Evolutionary conservation across 2,113 vertebrate species (phyloP).

Genomic region (Indicator maculatus): DNA sequence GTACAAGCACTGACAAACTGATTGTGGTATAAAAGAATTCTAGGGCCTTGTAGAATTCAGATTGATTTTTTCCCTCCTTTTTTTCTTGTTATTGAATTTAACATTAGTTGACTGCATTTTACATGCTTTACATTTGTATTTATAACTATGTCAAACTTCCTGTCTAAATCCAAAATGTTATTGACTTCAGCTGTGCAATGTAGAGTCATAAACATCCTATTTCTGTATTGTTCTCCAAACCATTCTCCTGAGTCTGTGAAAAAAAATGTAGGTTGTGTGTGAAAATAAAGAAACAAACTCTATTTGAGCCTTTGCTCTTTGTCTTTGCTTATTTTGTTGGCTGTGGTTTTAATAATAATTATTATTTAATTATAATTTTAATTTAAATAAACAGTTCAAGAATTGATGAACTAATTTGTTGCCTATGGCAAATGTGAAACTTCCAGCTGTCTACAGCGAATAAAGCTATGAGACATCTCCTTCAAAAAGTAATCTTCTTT

Average conservation of each 20-base stretch:
- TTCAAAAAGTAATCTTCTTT: background rate
- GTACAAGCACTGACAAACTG: background rate
- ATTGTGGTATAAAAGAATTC: background rate
- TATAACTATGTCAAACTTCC: background rate
- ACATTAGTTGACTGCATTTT: background rate
- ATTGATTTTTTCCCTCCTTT: background rate
- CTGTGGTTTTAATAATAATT: background rate
- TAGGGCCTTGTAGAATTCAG: background rate
- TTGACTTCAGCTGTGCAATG: background rate
- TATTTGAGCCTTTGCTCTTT: background rate
- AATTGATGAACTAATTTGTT: background rate
- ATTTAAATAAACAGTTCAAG: background rate
- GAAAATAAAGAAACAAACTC: background rate
- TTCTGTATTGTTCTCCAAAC: background rate
- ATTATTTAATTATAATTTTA: background rate
- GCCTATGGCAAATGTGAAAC: background rate
- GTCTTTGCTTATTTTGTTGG: background rate
- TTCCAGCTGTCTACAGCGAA: background rate
- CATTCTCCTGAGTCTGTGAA: background rate
- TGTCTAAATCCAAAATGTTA: background rate
- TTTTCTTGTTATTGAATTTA: background rate
- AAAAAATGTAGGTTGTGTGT: background rate
- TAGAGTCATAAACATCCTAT: background rate
- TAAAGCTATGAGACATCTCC: background rate
- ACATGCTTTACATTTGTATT: background rate